These are phyloP conservation scores for Sebastes schlegelii DNA, from an alignment of 2,113 vertebrate genomes.

Conservation along the genomic window DNA sequence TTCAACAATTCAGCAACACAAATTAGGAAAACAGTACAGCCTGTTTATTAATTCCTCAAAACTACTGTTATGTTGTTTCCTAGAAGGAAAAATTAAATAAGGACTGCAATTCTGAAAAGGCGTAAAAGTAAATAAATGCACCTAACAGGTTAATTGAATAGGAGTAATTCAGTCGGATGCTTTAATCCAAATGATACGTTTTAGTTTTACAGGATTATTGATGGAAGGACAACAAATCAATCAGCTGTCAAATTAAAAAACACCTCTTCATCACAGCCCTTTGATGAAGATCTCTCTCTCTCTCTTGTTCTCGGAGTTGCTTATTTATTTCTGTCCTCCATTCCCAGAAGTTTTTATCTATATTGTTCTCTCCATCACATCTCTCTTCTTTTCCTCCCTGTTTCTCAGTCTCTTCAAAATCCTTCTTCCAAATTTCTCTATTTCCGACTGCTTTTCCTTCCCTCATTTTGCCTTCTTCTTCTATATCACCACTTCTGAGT, in stretches of 20 bases:
- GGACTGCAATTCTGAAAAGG: not conserved
- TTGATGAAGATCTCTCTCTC: not conserved
- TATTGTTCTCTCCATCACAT: not conserved
- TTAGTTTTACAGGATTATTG: constrained; percentile 33
- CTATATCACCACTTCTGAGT: not conserved
- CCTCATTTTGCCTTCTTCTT: not conserved
- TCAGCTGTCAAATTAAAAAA: not conserved
- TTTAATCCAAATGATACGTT: constrained; percentile 5
- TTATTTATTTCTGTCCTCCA: constrained; percentile 5
- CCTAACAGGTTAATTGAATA: not conserved
- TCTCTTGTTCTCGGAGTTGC: not conserved
- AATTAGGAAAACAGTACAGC: not conserved
- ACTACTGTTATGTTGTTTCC: not conserved
- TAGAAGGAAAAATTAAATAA: not conserved
- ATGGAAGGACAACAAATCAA: constrained; percentile 26
- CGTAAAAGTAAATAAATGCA: not conserved
- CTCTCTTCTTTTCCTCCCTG: not conserved
- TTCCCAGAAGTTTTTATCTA: constrained; percentile 9
- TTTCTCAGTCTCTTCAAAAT: not conserved
- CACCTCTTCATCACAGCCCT: not conserved
- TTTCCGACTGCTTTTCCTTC: not conserved
- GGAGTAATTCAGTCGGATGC: not conserved
- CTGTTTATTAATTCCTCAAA: not conserved
- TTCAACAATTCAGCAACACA: not conserved
- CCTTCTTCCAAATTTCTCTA: not conserved